Base-by-base conservation (phyloP, 2,113 vertebrate species). In the Rafetus swinhoei region DNA sequence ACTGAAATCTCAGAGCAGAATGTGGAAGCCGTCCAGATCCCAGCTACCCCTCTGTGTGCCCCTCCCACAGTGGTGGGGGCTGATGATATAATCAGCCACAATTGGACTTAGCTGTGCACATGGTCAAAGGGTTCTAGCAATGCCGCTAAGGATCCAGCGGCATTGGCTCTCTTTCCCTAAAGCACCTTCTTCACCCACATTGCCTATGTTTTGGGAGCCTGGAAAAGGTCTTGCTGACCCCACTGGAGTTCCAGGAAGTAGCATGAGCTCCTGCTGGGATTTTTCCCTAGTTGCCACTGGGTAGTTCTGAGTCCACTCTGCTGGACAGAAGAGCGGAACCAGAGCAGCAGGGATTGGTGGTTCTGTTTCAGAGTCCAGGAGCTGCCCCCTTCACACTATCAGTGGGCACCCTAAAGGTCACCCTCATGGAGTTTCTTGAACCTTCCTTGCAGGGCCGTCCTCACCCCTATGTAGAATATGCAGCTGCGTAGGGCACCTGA, bases 361-460 rank as follows among this genome's bases (percentile, higher is more conserved):
- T 14, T 76, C 39, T 9, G 1, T 76, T 45, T 45, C 39, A 0
- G 1, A 57, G 86, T 54, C 1, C 62, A 84, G 81, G 84, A 65
- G 45, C 91, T 7, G 0, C 35, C 65, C 54, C 21, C 39, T 19
- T 74, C 39, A 6, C 2, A 4, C 21, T 5, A 4, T 55, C 32
- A 22, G 10, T 0, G 5, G 1, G 55, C 14, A 32, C 3, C 39
- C 3, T 0, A 15, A 22, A 9, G 22, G 72, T 76, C 35, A 76
- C 72, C 22, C 72, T 10, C 72, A 76, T 24, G 10, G 21, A 76
- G 7, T 18, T 22, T 76, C 69, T 74, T 35, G 19, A 32, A n/a
- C 69, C 21, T 74, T 76, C 35, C 21, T 24, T 76, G 35, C 45
- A 45, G 45, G 45, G 45, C 45, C 45, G 45, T 45, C 45, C 45